These are phyloP conservation scores for Petrocephalus sullivani DNA, from an alignment of 2,797 vertebrate genomes.

Conservation along the genomic window DNA sequence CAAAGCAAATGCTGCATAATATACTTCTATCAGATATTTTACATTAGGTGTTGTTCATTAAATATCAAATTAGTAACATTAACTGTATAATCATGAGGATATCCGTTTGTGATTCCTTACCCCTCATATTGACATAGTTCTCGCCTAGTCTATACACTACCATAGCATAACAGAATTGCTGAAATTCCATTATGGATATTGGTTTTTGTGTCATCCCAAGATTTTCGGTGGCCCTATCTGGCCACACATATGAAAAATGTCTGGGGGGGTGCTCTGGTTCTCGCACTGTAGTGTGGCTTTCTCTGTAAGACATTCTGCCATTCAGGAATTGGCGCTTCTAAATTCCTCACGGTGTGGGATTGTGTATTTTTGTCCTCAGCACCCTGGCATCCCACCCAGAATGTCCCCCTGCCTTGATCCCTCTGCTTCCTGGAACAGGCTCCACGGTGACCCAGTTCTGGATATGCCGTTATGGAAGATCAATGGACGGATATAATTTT, in stretches of 20 bases:
- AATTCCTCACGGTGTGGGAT: background rate
- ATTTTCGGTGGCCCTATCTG: background rate
- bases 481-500: constrained; percentile 1
- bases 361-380: background rate
- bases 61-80: background rate
- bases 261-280: background rate
- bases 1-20: background rate
- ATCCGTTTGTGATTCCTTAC: background rate
- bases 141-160: background rate
- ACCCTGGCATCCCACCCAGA: background rate
- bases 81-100: background rate
- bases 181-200: too few relatives aligned
- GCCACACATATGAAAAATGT: background rate
- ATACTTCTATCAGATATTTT: too few relatives aligned
- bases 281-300: background rate
- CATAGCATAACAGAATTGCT: too few relatives aligned
- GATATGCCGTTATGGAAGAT: background rate
- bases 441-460: background rate
- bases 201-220: background rate
- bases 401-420: background rate
- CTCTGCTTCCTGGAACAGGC: background rate
- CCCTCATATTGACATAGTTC: background rate
- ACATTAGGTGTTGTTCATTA: too few relatives aligned
- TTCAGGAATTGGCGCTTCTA: background rate
- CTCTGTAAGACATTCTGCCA: background rate